Evolutionary conservation across 2,113 vertebrate species (phyloP).

Genomic region (Hemiprocne comata): DNA sequence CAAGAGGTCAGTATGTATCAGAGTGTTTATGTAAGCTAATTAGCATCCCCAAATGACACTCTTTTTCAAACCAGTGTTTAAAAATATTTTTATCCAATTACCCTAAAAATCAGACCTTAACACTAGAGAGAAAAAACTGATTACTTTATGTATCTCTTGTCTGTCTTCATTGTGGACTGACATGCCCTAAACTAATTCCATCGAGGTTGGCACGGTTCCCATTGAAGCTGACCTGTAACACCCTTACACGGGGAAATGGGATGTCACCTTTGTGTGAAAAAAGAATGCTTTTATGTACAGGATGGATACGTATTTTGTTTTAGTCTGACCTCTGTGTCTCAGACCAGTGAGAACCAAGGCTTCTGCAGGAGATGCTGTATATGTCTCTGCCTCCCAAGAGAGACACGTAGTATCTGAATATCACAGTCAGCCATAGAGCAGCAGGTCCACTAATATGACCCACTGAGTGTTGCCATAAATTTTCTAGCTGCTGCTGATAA

Average conservation of each 20-base stretch:
- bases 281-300: not conserved
- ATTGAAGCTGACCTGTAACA: not conserved
- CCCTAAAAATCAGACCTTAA: not conserved
- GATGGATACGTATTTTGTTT: not conserved
- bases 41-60: not conserved
- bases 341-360: not conserved
- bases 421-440: not conserved
- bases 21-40: not conserved
- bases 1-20: not conserved
- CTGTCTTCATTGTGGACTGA: not conserved
- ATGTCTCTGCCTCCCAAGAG: not conserved
- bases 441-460: not conserved
- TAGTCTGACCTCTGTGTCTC: not conserved
- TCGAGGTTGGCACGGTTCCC: not conserved
- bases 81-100: not conserved
- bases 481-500: slow-evolving; percentile 29
- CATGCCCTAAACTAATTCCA: not conserved
- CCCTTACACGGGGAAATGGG: not conserved
- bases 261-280: not conserved
- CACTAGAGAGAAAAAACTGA: not conserved
- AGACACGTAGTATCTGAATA: not conserved
- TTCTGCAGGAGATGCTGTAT: not conserved
- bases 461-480: not conserved
- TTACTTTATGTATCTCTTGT: not conserved
- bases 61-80: not conserved